Evolutionary conservation across 2,888 invertebrate genomes (phyloP).

Genomic region (Yponomeuta malinellus): DNA sequence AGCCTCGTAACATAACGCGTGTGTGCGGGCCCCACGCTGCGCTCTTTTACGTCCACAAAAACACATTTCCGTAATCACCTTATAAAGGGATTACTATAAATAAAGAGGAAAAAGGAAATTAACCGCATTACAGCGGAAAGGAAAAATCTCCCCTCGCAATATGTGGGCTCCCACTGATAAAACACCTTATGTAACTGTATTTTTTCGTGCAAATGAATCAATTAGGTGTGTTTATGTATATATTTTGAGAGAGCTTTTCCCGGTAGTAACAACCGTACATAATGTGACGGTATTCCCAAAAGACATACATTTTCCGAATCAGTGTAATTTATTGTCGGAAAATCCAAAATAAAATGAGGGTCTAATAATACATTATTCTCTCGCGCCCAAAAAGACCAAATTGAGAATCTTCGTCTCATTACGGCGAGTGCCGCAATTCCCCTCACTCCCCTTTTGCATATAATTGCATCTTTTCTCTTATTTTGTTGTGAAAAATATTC

Average conservation of each 20-base stretch:
- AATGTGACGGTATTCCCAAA: background rate
- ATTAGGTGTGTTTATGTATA: slow-evolving; percentile 49
- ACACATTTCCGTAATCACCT: slow-evolving; percentile 76
- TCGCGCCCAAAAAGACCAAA: slow-evolving; percentile 29
- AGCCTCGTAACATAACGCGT: slow-evolving; percentile 39
- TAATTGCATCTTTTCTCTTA: slow-evolving; percentile 69
- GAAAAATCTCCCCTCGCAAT: slow-evolving; percentile 70
- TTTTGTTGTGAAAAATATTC: slow-evolving; percentile 53
- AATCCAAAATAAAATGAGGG: background rate
- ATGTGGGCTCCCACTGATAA: slow-evolving; percentile 73
- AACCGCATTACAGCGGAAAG: slow-evolving; percentile 69
- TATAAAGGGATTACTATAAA: slow-evolving; percentile 77
- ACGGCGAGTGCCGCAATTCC: slow-evolving; percentile 35
- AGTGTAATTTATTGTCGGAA: background rate
- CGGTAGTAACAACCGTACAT: slow-evolving; percentile 29
- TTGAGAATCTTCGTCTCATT: slow-evolving; percentile 34
- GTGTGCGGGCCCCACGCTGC: slow-evolving; percentile 58
- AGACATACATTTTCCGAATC: background rate
- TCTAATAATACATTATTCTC: slow-evolving; percentile 3
- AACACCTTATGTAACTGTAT: slow-evolving; percentile 52
- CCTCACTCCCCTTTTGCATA: slow-evolving; percentile 51
- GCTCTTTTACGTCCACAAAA: slow-evolving; percentile 73
- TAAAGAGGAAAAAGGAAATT: slow-evolving; percentile 76
- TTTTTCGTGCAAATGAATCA: slow-evolving; percentile 68
- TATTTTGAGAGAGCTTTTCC: slow-evolving; percentile 29